Evolutionary conservation across 1,140 invertebrate genomes (phyloP).

Genomic region (Neuroterus valhalla): DNA sequence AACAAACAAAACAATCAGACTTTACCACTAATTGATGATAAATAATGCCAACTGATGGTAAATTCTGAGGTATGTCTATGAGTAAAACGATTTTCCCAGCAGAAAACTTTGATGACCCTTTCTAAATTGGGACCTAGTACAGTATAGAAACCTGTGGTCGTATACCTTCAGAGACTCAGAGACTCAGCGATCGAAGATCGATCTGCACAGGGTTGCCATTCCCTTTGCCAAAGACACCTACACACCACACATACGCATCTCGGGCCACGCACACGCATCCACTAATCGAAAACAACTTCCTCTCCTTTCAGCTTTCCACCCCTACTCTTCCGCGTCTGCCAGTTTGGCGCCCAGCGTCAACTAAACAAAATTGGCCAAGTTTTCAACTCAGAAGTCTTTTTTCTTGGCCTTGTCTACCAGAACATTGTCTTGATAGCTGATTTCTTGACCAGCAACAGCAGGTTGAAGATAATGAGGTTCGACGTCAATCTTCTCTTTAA

Average conservation of each 20-base stretch:
- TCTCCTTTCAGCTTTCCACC: not conserved
- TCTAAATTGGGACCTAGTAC: conserved; percentile 17
- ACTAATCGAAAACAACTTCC: not conserved
- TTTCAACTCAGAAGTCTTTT: conserved; percentile 62
- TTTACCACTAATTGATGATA: too few relatives aligned
- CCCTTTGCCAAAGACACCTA: not conserved
- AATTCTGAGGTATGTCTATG: not conserved
- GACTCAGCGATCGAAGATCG: conserved; percentile 10
- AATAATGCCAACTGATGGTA: not conserved
- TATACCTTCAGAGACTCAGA: conserved; percentile 27
- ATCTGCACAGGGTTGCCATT: conserved; percentile 11
- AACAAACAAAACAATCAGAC: too few relatives aligned
- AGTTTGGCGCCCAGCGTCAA: conserved; percentile 21
- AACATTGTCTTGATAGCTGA: conserved; percentile 74
- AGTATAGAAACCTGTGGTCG: conserved; percentile 29
- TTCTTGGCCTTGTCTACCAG: conserved; percentile 69
- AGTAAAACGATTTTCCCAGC: not conserved
- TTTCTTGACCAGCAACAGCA: conserved; percentile 74
- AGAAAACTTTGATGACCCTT: not conserved
- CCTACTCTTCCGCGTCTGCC: not conserved
- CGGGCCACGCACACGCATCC: not conserved
- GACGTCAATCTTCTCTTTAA: conserved; percentile 74
- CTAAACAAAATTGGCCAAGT: not conserved
- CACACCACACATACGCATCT: not conserved
- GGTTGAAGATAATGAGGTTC: conserved; percentile 75